Evolutionary conservation across 37 sponge, comb jelly and placozoan species (phyloP), one percentile per base, ranked within the genome.

Genomic region (Dysidea cf. avara): DNA sequence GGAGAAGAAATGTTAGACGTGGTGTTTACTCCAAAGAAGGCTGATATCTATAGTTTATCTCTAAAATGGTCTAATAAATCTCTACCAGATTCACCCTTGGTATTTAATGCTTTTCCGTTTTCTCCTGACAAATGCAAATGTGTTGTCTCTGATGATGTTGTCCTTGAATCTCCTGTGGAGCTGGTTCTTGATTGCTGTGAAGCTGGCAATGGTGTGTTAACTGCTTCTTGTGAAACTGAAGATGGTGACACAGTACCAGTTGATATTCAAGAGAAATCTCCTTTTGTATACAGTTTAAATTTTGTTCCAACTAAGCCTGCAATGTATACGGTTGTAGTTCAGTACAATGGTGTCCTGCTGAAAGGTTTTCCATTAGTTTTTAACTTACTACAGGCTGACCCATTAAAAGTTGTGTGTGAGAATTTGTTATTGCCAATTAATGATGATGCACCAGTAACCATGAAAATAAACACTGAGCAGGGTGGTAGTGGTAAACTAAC

Each of bases 1-100:
- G 29, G 40, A 2, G 24, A 20, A 16, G 86, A 57, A 2, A 7
- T 49, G 32, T 70, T 65, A 25, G 69, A 69, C 16, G 56, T 76
- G 29, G 65, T 69, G 24, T 80, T 90, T 35, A 71, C 79, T 28
- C 81, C 90, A 29, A 73, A 71, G 29, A 55, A 69, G 11, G 34
- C 56, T 1, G 86, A 77, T 36, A 29, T 59, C 35, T 90, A 84
- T 68, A 59, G 40, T 17, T 30, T 90, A 58, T 66, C 65, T 16
- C 59, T 90, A 28, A 48, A 76, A 26, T 90, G 90, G 90, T 33
- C 76, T 20, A 75, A 50, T 0, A 57, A 70, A 43, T 50, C 78
- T 9, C 75, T 87, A 14, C 81, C 81, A 0, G 62, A 68, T 3
- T 92, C 93, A 33, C 93, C 88, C 2, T 92, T 87, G 39, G 67